Evolutionary conservation across 2,113 vertebrate genomes (phyloP).

Genomic region (Notarius lentiginosus): DNA sequence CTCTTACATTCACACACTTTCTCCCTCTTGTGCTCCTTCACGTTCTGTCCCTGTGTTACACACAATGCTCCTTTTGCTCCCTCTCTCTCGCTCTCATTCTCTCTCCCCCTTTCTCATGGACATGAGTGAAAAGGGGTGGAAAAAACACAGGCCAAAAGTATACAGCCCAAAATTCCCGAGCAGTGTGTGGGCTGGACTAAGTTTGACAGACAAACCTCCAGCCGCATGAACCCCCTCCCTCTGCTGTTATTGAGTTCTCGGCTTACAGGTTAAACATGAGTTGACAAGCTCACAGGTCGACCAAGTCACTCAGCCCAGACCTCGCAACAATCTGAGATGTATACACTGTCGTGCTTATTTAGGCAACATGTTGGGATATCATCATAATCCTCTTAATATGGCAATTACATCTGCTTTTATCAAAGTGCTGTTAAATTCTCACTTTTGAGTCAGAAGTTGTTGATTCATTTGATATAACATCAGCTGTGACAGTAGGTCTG

Average conservation of each 20-base stretch:
- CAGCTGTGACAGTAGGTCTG: background rate
- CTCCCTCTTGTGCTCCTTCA: constrained; percentile 44
- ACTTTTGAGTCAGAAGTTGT: background rate
- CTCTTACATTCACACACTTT: constrained; percentile 57
- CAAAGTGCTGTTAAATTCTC: background rate
- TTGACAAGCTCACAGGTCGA: constrained; percentile 53
- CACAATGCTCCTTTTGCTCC: constrained; percentile 54
- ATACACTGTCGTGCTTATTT: constrained; percentile 6
- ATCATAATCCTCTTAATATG: constrained; percentile 15
- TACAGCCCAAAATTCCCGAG: constrained; percentile 63
- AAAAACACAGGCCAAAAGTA: constrained; percentile 55
- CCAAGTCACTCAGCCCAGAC: constrained; percentile 7
- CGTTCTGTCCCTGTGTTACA: constrained; percentile 22
- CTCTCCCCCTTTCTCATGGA: constrained; percentile 61
- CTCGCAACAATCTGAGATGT: background rate
- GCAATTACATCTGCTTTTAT: constrained; percentile 7
- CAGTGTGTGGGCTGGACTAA: constrained; percentile 54
- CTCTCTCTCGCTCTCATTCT: constrained; percentile 65
- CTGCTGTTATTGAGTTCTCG: constrained; percentile 73
- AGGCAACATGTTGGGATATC: background rate
- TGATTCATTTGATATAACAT: background rate
- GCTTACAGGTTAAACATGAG: constrained; percentile 76
- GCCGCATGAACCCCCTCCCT: constrained; percentile 47
- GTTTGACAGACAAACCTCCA: constrained; percentile 56
- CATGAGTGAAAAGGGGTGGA: constrained; percentile 50